Base-by-base conservation (phyloP, 2,113 vertebrate species). In the Charadrius vociferus region DNA sequence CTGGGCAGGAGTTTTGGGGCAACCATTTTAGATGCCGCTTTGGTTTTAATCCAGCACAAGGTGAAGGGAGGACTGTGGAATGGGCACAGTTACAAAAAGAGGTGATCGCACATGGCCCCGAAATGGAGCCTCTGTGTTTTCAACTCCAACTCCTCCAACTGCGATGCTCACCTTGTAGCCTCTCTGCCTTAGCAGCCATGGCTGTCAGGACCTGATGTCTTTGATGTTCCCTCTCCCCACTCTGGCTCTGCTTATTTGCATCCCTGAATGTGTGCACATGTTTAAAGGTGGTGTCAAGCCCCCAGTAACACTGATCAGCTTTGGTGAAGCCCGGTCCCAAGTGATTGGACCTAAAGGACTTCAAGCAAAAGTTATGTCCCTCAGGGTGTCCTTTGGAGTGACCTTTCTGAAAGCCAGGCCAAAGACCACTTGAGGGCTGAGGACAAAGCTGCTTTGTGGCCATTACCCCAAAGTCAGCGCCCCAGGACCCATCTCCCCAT, bases 51-150 rank as follows among this genome's bases (percentile, higher is more conserved):
- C 34, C 50, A 71, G 65, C 39, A 8, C 0, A 0, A 71, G 61
- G 8, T 49, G 37, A 86, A 70, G 65, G n/a, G 15, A 80, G n/a
- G 22, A 34, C 14, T 14, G 29, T 23, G 30, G 32, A n/a, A 26
- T 19, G 63, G 45, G 68, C 68, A 49, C 13, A 77, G 53, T 41
- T 55, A 65, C 52, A 39, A 14, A 87, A 34, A 16, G 5, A 13
- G 0, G 7, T 41, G 53, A 39, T 43, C 39, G 23, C 24, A 12
- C 20, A 10, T 10, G 27, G 7, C 32, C 18, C 20, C 3, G 1
- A 66, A 61, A 23, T 5, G 2, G 29, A 18, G 22, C 6, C 21
- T 79, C 39, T 36, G 24, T 41, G 24, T 43, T 30, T 74, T 43
- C 47, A 61, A 47, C n/a, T n/a, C n/a, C n/a, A n/a, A 53, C 18